Evolutionary conservation across 2,113 vertebrate species (phyloP), one percentile per base, ranked within the genome.

Genomic region (Noturus placidus): DNA sequence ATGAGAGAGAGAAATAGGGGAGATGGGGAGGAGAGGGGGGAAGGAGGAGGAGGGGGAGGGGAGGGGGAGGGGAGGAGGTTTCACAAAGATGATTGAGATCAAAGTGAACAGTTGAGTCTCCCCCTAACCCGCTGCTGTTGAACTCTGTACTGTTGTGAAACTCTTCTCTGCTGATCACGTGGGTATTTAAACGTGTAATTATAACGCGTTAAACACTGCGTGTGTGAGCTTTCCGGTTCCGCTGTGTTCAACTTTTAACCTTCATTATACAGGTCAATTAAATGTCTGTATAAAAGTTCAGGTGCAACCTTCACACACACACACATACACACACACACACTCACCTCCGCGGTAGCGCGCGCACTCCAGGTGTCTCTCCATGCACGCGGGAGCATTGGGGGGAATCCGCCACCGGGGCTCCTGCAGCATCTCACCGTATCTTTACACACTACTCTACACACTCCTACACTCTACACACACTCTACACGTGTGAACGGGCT

Each of bases 281-380:
- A 59, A 17, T 59, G 15, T 4, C 57, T 59, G 52, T 54, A 10
- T 54, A 5, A 61, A 38, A 38, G 35, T 38, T 38, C 35, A 38
- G 35, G 35, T 2, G 35, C 38, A 42, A 5, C 38, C 38, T 42
- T 42, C 42, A 74, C 10, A 35, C 19, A 17, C 14, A 88, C 54
- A 83, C 17, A 14, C 38, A 1, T 22, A 14, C 22, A 50, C 42
- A 50, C 38, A 27, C 30, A 27, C 5, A 38, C 10, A 15, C 42
- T 17, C 88, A 97, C 96, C 97, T 92, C 94, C 89, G 90, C 97
- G 95, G 94, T 98, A 99, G 0, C 95, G 96, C 33, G 92, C 95
- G 27, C 96, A 92, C 65, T 97, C 97, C 91, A 99, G 93, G 74
- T 98, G 96, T 84, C 94, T 96, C 91, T 99, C 98, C 98, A 99